Conservation (phyloP, 2,113 vertebrate genomes). For the Edolisoma coerulescens region DNA sequence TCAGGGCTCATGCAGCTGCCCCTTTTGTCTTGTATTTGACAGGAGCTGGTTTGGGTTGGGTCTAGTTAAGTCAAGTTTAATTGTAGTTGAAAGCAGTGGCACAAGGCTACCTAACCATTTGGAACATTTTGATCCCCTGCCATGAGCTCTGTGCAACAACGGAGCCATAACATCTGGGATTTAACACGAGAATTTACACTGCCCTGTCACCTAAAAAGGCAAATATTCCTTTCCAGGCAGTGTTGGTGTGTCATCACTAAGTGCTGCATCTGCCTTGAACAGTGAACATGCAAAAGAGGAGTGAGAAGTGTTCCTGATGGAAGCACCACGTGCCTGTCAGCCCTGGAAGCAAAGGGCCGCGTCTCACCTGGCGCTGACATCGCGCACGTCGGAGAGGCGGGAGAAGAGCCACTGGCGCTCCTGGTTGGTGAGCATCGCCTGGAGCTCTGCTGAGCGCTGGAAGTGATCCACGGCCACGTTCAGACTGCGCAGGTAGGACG, state of each 20-base stretch:
- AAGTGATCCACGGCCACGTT: conserved; percentile 93
- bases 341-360: background rate
- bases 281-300: rapidly evolving
- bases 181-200: background rate
- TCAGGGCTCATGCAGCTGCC: background rate
- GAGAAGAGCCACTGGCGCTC: conserved; percentile 98
- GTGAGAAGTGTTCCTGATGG: background rate
- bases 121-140: background rate
- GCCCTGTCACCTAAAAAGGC: background rate
- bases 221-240: background rate
- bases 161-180: background rate
- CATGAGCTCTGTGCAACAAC: background rate
- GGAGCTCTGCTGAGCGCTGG: conserved; percentile 81
- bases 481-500: conserved; percentile 91
- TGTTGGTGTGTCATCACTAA: background rate
- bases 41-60: background rate
- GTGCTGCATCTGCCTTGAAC: background rate
- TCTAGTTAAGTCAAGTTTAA: background rate
- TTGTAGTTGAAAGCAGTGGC: background rate
- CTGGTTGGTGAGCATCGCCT: conserved; percentile 78
- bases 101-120: background rate
- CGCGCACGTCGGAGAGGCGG: conserved; percentile 84
- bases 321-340: background rate
- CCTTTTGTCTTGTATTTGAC: background rate
- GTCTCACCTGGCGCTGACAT: conserved; percentile 87